These are phyloP conservation scores for Phalacrocorax aristotelis DNA, from an alignment of 2,113 vertebrate genomes.

Conservation along the genomic window DNA sequence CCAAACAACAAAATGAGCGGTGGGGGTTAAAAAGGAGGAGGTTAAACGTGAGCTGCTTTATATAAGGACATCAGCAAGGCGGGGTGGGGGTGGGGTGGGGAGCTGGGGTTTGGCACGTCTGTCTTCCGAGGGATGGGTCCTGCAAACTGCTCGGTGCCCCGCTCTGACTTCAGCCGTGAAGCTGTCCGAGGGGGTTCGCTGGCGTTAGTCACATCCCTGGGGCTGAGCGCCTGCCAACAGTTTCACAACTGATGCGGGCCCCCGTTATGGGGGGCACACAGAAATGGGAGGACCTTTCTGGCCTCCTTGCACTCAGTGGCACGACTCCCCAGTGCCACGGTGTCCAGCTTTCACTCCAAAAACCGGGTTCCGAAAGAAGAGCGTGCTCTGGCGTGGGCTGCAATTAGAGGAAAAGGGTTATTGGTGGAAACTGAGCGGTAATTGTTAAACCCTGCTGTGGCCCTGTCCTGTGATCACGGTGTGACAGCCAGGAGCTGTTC, in stretches of 20 bases:
- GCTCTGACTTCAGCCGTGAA: background rate
- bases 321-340: accelerated
- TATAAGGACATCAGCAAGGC: accelerated
- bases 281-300: too few relatives aligned
- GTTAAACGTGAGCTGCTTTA: background rate
- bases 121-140: background rate
- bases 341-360: background rate
- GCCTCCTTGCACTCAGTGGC: background rate
- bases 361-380: background rate
- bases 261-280: accelerated
- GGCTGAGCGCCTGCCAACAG: background rate
- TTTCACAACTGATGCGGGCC: accelerated
- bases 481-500: background rate
- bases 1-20: background rate
- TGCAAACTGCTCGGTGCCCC: accelerated
- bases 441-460: accelerated
- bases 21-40: accelerated
- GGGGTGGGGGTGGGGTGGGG: accelerated
- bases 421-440: background rate
- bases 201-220: accelerated
- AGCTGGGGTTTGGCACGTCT: background rate
- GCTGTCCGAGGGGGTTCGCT: accelerated
- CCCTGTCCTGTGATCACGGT: background rate
- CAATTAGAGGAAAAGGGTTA: accelerated
- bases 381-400: background rate